Conservation (phyloP, 2,113 vertebrate genomes). For the Coptodon rendalli region DNA sequence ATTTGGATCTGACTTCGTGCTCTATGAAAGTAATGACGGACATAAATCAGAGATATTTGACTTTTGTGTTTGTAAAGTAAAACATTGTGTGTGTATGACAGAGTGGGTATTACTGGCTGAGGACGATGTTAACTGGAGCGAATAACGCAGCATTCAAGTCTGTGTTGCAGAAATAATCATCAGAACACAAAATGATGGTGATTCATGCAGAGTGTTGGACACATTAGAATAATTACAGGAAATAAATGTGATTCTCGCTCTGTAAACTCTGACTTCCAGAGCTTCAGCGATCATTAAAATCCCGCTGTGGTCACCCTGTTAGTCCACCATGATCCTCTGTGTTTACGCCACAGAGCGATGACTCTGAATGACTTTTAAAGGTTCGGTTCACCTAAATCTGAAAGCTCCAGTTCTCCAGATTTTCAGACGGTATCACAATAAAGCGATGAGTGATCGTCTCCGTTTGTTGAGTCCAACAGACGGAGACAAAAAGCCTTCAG, state of each 20-base stretch:
- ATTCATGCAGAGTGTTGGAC: not conserved
- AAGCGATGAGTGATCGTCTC: not conserved
- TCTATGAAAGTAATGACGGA: not conserved
- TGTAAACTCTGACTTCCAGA: not conserved
- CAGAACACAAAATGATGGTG: not conserved
- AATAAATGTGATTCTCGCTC: not conserved
- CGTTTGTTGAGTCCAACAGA: not conserved
- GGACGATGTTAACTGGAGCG: not conserved
- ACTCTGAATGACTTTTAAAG: not conserved
- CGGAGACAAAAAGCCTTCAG: not conserved
- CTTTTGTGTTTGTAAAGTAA: not conserved
- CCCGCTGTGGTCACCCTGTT: not conserved
- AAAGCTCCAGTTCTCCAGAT: not conserved
- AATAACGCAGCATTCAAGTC: not conserved
- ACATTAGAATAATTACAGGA: not conserved
- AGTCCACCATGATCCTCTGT: not conserved
- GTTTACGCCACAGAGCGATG: not conserved
- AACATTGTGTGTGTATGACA: not conserved
- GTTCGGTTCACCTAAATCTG: rapidly evolving
- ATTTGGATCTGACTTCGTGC: rapidly evolving
- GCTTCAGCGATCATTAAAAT: not conserved
- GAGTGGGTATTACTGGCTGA: not conserved
- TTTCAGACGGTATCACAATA: not conserved
- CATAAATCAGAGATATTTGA: not conserved
- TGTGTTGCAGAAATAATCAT: not conserved